phyloP scores from a whole-genome alignment of 2,888 invertebrate species.

The Aspidiotus rigidus region DNA sequence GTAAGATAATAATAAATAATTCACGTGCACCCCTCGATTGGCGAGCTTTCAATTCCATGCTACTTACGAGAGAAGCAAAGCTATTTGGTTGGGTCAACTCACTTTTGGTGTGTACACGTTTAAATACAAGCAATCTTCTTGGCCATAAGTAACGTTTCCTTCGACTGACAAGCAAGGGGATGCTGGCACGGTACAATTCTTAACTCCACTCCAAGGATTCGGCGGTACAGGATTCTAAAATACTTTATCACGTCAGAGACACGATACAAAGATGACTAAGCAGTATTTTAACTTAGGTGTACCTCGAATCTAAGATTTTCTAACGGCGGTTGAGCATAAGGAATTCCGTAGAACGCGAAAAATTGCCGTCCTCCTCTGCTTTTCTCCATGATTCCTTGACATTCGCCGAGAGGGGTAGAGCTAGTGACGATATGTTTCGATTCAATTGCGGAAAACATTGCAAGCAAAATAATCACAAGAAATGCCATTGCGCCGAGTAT shows the following conservation, averaged over 20 bases:
- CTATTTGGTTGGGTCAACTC: neutral
- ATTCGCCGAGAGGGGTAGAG: neutral
- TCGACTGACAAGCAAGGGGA: neutral
- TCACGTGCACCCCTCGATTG: neutral
- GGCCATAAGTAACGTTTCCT: slow-evolving; percentile 41
- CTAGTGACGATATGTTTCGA: neutral
- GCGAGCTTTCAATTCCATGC: neutral
- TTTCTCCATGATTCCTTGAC: slow-evolving; percentile 40
- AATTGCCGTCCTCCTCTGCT: slow-evolving; percentile 40
- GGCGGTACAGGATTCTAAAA: neutral
- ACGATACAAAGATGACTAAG: neutral
- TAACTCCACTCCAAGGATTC: neutral
- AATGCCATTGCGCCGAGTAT: neutral
- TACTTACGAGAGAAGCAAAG: neutral
- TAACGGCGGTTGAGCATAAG: slow-evolving; percentile 44
- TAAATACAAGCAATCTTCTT: slow-evolving; percentile 49
- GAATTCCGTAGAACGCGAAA: slow-evolving; percentile 43
- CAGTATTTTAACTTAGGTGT: slow-evolving; percentile 19
- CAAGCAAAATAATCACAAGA: neutral
- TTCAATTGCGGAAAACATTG: neutral
- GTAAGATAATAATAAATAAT: neutral
- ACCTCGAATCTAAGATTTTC: slow-evolving; percentile 44
- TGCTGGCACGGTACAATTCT: neutral
- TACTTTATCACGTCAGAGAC: neutral
- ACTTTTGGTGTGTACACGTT: slow-evolving; percentile 46